Percentiles rank a stretch among this genome's conserved stretches.
Conservation (phyloP, 2,797 vertebrate genomes). For the Meriones psammophilus region DNA sequence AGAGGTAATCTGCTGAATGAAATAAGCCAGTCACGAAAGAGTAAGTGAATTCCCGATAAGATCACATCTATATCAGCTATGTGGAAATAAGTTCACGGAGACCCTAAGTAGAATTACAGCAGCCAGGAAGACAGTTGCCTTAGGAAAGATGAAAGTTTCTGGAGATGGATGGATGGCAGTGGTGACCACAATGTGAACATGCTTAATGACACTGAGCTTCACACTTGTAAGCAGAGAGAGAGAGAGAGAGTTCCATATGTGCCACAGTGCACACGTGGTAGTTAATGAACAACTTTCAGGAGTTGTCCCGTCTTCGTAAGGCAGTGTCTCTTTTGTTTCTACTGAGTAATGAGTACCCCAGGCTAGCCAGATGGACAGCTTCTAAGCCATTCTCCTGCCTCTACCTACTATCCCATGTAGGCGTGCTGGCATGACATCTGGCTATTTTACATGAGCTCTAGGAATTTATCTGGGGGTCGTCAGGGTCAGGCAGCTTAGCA, state of each 20-base stretch:
- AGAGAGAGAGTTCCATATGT: background rate
- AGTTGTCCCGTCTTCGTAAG: background rate
- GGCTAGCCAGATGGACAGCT: background rate
- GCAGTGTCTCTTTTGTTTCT: background rate
- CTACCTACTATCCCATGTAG: background rate
- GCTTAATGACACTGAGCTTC: background rate
- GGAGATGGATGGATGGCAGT: background rate
- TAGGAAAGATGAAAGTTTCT: background rate
- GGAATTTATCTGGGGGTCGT: background rate
- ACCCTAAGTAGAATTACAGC: background rate
- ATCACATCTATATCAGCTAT: background rate
- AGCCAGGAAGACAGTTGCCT: background rate
- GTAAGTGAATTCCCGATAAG: background rate
- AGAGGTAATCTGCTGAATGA: slow-evolving; percentile 1
- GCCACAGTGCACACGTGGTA: too few species aligned
- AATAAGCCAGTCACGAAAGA: slow-evolving; percentile 51
- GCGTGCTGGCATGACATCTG: background rate
- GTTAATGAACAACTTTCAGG: background rate
- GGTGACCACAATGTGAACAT: background rate
- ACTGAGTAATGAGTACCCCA: background rate
- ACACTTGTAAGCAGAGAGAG: background rate
- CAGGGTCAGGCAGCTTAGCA: background rate
- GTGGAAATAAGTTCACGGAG: background rate
- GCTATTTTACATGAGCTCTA: background rate
- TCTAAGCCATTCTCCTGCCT: background rate